Base-by-base conservation (phyloP, 2,888 invertebrate species). In the Tuberolachnus salignus region DNA sequence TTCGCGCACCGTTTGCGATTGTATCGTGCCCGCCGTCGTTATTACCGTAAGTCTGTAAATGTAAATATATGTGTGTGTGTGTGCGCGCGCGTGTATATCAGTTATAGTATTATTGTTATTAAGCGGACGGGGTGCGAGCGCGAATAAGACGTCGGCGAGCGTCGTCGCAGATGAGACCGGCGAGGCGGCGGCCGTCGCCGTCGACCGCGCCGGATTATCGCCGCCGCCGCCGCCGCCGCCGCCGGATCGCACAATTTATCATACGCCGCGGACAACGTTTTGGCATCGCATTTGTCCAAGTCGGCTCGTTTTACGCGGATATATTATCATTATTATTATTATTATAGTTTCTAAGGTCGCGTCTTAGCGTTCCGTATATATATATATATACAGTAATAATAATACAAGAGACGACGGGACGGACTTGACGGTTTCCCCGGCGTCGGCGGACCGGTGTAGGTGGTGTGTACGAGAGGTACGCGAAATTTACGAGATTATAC, bases 181-280 rank as follows among this genome's bases (percentile, higher is more conserved):
- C 21, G 13, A 51, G 13, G 34, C n/a, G n/a, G 1, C 49, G 3
- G 55, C 21, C 51, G 21, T 11, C 21, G 8, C n/a, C 51, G 21
- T 8, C 53, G 19, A 21, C 67, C 13, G 19, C 10, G 53, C 1
- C 51, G 53, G 42, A 9, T 2, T 14, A 4, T 19, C 14, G 51
- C 3, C 42, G 53, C 34, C 34, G 42, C 44, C 61, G 59, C 23
- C 23, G 26, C n/a, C 44, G 75, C 66, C 53, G 44, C 46, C 42
- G 67, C 26, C 72, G 63, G 53, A 63, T 69, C 57, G 69, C 57
- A 59, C 46, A 57, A 75, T 75, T 75, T 75, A 75, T 78, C 78
- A 67, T 34, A 78, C 19, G 19, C n/a, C 74, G 23, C 14, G 21
- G 19, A 34, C 75, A n/a, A 26, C 75, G n/a, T 51, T 51, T 53